Conservation (phyloP, 2,888 invertebrate species). For the Poecilobothrus nobilitatus region DNA sequence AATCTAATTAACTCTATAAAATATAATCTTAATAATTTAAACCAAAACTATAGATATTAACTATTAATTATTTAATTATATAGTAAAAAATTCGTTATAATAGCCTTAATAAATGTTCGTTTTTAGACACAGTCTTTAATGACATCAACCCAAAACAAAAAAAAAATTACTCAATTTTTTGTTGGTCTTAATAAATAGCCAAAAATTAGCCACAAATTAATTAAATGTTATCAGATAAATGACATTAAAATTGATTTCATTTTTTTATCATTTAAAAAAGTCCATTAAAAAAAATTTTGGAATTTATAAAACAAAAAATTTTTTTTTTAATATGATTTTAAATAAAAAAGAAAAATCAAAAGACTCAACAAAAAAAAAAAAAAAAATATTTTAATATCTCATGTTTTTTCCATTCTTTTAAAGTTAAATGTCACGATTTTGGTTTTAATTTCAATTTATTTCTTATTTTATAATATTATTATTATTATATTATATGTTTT, state of each 20-base stretch:
- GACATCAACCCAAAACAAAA: too few species aligned
- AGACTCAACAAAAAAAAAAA: neutral
- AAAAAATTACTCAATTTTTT: neutral
- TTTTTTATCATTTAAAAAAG: neutral
- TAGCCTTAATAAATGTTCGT: too few species aligned
- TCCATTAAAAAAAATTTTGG: neutral
- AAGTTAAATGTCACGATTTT: constrained; percentile 1
- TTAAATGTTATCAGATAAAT: neutral
- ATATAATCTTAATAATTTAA: too few species aligned
- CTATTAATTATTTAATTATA: too few species aligned
- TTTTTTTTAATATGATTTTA: too few species aligned
- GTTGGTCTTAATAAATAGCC: neutral
- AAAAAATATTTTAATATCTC: neutral
- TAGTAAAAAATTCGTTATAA: too few species aligned
- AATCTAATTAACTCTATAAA: too few species aligned
- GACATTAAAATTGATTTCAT: neutral
- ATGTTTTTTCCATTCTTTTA: neutral
- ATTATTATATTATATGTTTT: too few species aligned
- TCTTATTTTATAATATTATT: neutral
- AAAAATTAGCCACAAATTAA: constrained; percentile 10
- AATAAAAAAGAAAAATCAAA: too few species aligned
- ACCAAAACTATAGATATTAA: too few species aligned
- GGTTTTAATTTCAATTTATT: neutral
- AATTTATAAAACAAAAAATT: too few species aligned
- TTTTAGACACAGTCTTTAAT: too few species aligned